Conservation (phyloP, 2,888 invertebrate genomes). For the Scaptodrosophila latifasciaeformis region DNA sequence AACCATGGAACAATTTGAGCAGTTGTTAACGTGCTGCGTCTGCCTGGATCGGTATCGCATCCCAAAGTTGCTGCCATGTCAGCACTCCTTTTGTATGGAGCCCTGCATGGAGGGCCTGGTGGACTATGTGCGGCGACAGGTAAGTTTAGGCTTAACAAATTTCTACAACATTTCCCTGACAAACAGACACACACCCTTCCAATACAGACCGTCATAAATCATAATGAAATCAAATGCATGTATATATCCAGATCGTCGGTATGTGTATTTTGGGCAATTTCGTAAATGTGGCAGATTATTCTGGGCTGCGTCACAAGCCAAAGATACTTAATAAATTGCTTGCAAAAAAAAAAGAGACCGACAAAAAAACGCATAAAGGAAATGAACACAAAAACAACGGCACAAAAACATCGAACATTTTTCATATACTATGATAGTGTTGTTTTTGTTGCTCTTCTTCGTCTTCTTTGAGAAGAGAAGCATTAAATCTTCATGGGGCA, state of each 20-base stretch:
- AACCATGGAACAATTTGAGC: conserved; percentile 96
- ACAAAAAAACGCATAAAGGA: conserved; percentile 51
- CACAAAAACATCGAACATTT: conserved; percentile 28
- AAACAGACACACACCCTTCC: not conserved
- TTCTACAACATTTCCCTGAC: not conserved
- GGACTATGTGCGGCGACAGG: conserved; percentile 95
- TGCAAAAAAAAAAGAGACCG: conserved; percentile 10
- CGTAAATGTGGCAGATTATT: conserved; percentile 47
- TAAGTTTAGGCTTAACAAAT: conserved; percentile 69
- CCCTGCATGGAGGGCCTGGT: conserved; percentile 98
- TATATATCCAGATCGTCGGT: conserved; percentile 17
- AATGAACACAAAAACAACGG: conserved; percentile 46
- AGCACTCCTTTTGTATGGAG: conserved; percentile 99
- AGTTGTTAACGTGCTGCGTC: conserved; percentile 97
- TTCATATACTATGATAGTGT: too few relatives aligned
- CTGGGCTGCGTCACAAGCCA: conserved; percentile 54
- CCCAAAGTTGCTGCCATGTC: conserved; percentile 99
- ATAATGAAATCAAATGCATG: conserved; percentile 38
- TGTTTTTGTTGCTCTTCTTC: too few relatives aligned
- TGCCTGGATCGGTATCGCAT: conserved; percentile 97
- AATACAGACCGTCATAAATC: conserved; percentile 29
- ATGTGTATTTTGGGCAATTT: conserved; percentile 36
- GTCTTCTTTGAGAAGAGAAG: too few relatives aligned
- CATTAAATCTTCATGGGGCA: too few relatives aligned
- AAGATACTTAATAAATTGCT: conserved; percentile 48